These are phyloP conservation scores for Metacarcinus magister DNA, from an alignment of 2,888 invertebrate species.

Conservation along the genomic window DNA sequence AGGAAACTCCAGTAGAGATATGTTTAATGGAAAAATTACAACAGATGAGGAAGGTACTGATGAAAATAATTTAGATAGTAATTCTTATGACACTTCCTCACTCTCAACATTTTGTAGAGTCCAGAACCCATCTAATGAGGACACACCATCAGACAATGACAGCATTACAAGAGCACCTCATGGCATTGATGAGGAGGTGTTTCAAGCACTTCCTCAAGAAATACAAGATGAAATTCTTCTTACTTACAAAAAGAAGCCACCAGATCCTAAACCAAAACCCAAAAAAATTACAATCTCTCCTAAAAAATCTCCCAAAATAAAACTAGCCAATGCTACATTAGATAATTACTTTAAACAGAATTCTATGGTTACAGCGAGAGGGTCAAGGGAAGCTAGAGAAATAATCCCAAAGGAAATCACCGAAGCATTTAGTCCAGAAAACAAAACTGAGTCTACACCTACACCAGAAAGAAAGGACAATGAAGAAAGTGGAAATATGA, in stretches of 20 bases:
- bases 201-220: constrained; percentile 71
- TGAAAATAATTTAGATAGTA: background rate
- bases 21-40: background rate
- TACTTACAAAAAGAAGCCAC: background rate
- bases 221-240: constrained; percentile 72
- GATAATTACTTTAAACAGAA: constrained; percentile 28
- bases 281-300: background rate
- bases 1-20: background rate
- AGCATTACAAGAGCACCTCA: background rate
- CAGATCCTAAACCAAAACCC: background rate
- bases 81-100: background rate
- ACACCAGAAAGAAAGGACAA: background rate
- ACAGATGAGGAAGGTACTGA: background rate
- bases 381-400: background rate
- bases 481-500: background rate
- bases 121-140: background rate
- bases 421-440: background rate
- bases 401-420: background rate
- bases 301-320: background rate
- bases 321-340: background rate
- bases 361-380: background rate
- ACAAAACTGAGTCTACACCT: background rate
- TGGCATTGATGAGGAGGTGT: constrained; percentile 73
- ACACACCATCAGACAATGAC: background rate
- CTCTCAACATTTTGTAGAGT: too few species aligned